These are phyloP conservation scores for Hetaerina americana DNA, from an alignment of 1,140 invertebrate species.

Conservation along the genomic window DNA sequence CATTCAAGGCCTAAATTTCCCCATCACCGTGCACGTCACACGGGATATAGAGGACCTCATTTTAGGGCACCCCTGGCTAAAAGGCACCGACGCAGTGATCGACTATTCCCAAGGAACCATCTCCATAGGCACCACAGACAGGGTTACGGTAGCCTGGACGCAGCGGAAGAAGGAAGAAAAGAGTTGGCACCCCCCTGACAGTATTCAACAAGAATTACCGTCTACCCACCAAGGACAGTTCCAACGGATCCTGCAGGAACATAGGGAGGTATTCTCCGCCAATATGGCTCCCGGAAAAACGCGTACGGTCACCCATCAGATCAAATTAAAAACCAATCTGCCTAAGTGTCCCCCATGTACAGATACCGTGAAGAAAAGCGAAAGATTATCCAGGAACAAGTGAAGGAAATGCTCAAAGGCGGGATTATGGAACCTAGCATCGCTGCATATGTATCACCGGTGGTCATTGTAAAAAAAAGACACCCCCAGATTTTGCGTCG, in stretches of 20 bases:
- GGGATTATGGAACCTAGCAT: no score
- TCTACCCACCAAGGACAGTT: not conserved
- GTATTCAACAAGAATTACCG: constrained; percentile 7
- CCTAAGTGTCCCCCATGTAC: not conserved
- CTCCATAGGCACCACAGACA: not conserved
- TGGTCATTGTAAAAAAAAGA: not conserved
- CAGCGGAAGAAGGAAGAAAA: constrained; percentile 7
- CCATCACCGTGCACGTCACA: not conserved
- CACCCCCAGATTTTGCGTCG: not conserved
- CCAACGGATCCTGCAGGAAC: not conserved
- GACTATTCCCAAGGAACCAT: not conserved
- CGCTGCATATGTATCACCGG: no score
- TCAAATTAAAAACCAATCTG: no score
- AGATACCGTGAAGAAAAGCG: constrained; percentile 10
- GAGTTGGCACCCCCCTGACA: constrained; percentile 6
- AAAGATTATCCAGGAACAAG: constrained; percentile 11
- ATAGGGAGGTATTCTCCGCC: not conserved
- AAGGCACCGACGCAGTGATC: not conserved
- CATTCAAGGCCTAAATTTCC: not conserved
- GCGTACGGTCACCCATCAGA: not conserved
- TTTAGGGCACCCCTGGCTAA: not conserved
- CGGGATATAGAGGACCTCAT: not conserved
- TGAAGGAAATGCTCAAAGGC: no score
- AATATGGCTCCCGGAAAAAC: not conserved
- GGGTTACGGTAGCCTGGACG: constrained; percentile 6